phyloP scores from a whole-genome alignment of 2,797 vertebrate genomes.

The Acropternis orthonyx region DNA sequence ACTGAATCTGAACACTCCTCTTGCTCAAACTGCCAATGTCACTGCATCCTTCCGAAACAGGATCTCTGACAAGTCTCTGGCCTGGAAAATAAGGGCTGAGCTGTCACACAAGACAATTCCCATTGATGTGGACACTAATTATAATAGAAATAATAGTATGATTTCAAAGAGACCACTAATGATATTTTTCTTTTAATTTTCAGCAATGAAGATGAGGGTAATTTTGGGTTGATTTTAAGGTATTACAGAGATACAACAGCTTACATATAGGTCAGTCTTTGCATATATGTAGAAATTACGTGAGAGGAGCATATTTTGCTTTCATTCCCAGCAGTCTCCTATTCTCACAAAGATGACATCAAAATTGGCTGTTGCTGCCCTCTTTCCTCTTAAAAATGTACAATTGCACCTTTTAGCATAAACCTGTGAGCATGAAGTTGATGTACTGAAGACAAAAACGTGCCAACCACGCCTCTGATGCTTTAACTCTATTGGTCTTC shows the following conservation, averaged over 20 bases:
- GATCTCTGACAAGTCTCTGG: not conserved
- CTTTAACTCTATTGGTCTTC: not conserved
- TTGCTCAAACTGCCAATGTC: not conserved
- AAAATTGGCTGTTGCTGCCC: not conserved
- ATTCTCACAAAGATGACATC: not conserved
- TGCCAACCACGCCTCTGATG: not conserved
- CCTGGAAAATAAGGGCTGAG: not conserved
- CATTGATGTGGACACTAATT: not conserved
- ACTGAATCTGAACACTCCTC: not conserved
- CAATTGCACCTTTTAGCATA: not conserved
- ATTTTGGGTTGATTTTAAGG: not conserved
- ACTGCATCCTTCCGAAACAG: not conserved
- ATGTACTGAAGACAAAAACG: not conserved
- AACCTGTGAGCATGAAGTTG: not conserved
- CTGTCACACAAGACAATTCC: not conserved
- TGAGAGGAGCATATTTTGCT: not conserved
- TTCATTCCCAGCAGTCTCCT: not conserved
- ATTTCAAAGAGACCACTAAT: not conserved
- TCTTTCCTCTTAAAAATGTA: not conserved
- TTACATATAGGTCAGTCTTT: not conserved
- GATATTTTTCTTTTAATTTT: not conserved
- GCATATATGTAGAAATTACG: not conserved
- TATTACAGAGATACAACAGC: not conserved
- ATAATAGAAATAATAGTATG: not conserved
- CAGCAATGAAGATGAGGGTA: not conserved